phyloP scores from a whole-genome alignment of 2,888 invertebrate species.

The Drosophila engyochracea region DNA sequence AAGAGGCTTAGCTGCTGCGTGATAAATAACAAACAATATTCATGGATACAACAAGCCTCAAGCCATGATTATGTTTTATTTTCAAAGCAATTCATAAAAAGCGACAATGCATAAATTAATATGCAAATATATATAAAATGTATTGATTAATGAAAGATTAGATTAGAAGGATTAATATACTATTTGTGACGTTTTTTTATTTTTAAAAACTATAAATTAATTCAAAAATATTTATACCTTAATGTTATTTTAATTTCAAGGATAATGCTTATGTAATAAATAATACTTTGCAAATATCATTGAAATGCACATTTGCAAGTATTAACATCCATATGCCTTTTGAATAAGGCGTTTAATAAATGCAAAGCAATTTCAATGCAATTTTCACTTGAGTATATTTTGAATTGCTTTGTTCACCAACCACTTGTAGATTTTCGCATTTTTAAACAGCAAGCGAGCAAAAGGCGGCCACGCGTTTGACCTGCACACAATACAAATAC shows the following conservation, averaged over 20 bases:
- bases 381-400: conserved; percentile 47
- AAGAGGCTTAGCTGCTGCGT: conserved; percentile 28
- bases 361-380: conserved; percentile 49
- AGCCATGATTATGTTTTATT: conserved; percentile 38
- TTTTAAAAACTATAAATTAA: not conserved
- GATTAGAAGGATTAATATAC: not conserved
- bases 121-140: not conserved
- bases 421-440: conserved; percentile 78
- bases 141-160: not conserved
- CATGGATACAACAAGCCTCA: conserved; percentile 25
- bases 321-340: conserved; percentile 2
- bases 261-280: not conserved
- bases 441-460: conserved; percentile 52
- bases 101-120: conserved; percentile 18
- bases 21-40: conserved; percentile 28
- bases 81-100: conserved; percentile 25
- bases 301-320: not conserved
- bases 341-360: conserved; percentile 23
- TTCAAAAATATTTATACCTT: not conserved
- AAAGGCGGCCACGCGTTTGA: conserved; percentile 74
- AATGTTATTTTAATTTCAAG: not conserved
- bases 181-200: not conserved
- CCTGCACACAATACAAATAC: conserved; percentile 46
- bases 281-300: not conserved
- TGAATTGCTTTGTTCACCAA: conserved; percentile 32